Conservation (phyloP, 2,113 vertebrate species). For the Trachemys scripta region DNA sequence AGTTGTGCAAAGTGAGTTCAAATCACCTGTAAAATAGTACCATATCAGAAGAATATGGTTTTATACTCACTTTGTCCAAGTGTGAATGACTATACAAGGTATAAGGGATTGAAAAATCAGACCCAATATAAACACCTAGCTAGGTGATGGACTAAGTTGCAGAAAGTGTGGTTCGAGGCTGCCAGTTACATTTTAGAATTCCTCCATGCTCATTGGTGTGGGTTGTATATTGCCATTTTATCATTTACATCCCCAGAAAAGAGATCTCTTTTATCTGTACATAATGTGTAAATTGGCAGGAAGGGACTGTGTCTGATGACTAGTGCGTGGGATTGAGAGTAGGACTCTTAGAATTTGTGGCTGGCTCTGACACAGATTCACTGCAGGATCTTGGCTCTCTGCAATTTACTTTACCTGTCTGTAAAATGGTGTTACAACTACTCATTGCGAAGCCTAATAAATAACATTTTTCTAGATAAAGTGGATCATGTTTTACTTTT, state of each 20-base stretch:
- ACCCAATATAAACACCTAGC: too few species aligned
- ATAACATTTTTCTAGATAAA: not conserved
- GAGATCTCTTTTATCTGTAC: not conserved
- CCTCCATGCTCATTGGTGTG: not conserved
- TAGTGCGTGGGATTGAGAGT: too few species aligned
- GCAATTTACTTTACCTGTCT: not conserved
- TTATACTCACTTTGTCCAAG: not conserved
- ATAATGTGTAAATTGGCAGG: not conserved
- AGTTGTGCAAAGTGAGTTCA: not conserved
- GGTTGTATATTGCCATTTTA: not conserved
- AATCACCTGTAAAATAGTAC: not conserved
- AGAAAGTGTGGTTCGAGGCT: too few species aligned
- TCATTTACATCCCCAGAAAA: not conserved
- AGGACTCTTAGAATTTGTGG: not conserved
- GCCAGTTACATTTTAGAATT: fast-evolving
- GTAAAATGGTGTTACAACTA: not conserved
- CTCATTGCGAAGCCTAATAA: not conserved
- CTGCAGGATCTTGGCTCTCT: not conserved
- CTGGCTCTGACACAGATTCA: not conserved
- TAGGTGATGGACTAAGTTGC: too few species aligned
- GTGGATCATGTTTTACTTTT: not conserved
- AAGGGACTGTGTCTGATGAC: not conserved
- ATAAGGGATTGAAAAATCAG: not conserved
- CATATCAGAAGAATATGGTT: not conserved
- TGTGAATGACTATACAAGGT: fast-evolving